Evolutionary conservation across 2,113 vertebrate species (phyloP), one percentile per base, ranked within the genome.

Genomic region (Python bivittatus): DNA sequence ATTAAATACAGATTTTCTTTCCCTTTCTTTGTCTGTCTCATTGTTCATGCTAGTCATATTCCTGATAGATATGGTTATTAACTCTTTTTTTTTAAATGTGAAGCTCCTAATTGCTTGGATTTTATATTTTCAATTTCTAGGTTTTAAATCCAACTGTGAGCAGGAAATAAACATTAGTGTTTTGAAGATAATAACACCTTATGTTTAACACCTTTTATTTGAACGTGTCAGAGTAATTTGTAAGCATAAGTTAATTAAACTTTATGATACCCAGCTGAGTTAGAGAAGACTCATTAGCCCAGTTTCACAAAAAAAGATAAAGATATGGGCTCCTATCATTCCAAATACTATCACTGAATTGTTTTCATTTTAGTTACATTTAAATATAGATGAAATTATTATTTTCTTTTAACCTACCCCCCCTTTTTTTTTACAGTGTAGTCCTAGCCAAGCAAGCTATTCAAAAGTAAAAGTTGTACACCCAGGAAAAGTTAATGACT

Each of bases 31-130:
- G 88, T 95, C 95, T 93, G 88, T 91, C 95, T 91, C 94, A 89
- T 94, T 96, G 96, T 96, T 95, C 97, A 93, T 93, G 94, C 92
- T 96, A 95, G 97, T 97, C 91, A 95, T 92, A 95, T 92, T 92
- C 68, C 88, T 95, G 95, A 96, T 96, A 94, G 94, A 92, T 87
- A 94, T 92, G 83, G 79, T 93, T 93, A 94, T 94, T 96, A 94
- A 54, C 91, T 94, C 54, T 6, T 72, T 89, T n/a, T 68, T 48
- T n/a, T n/a, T n/a, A 93, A 95, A 95, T 91, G 38, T 93, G 91
- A 33, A 54, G 54, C 54, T 95, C 88, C n/a, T n/a, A 88, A 87
- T 94, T 94, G 84, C 93, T 89, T 33, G 1, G 3, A 15, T 11
- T 58, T 93, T 94, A 94, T 85, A 95, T 91, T 92, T 95, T 92